A percentile compares a stretch with the other conserved stretches of the same genome.
These are phyloP conservation scores for Epizoanthus scotinus DNA, from an alignment of 92 coral and sea anemone genomes.

Conservation along the genomic window DNA sequence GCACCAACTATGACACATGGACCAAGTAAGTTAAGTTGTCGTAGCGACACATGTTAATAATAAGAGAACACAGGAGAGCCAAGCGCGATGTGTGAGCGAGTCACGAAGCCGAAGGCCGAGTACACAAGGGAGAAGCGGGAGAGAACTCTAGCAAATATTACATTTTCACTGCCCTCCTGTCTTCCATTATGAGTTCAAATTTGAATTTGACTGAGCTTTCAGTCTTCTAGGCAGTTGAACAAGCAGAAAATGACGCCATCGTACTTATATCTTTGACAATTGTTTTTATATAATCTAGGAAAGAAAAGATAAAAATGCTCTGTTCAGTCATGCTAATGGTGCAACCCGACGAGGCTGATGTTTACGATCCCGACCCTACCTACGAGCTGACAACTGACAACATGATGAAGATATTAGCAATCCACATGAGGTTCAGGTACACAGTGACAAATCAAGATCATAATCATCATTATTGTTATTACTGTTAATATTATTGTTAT, in stretches of 20 bases:
- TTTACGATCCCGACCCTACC: slow-evolving; percentile 67
- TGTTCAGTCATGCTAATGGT: slow-evolving; percentile 66
- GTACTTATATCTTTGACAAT: background rate
- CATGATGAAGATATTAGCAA: slow-evolving; percentile 80
- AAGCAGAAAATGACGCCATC: too few species aligned
- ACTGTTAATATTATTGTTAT: too few species aligned
- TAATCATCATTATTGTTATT: too few species aligned
- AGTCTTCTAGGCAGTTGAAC: too few species aligned
- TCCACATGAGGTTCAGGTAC: slow-evolving; percentile 92
- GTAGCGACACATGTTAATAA: background rate
- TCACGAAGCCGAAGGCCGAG: too few species aligned
- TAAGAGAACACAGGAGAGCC: background rate
- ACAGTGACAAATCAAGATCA: too few species aligned
- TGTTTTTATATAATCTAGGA: slow-evolving; percentile 25
- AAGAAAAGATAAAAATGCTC: slow-evolving; percentile 50
- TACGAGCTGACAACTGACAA: slow-evolving; percentile 90
- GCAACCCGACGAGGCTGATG: background rate
- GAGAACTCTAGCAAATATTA: too few species aligned
- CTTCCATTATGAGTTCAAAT: too few species aligned
- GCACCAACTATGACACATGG: slow-evolving; percentile 55
- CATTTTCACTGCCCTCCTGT: too few species aligned
- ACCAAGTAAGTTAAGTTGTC: slow-evolving; percentile 44
- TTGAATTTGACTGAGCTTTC: too few species aligned
- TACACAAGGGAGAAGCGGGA: too few species aligned
- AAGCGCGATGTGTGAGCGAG: background rate